A percentile compares a stretch with the other conserved stretches of the same genome.
Evolutionary conservation across 2,797 vertebrate genomes (phyloP).

Genomic region (Pangasius krempfi): DNA sequence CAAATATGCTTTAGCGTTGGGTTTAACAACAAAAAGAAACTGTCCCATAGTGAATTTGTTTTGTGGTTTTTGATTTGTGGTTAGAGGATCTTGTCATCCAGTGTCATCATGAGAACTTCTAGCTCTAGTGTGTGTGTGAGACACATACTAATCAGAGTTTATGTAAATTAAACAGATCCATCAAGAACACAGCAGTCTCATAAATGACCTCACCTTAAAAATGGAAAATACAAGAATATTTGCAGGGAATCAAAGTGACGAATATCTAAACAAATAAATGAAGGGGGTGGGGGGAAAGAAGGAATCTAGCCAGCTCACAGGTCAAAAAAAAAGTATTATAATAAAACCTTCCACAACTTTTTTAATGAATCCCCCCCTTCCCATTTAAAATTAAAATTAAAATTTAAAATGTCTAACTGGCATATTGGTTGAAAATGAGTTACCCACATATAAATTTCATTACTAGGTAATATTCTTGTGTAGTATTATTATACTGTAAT

Average conservation of each 20-base stretch:
- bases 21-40: not conserved
- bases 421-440: not conserved
- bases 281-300: not conserved
- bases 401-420: not conserved
- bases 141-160: slow-evolving; percentile 41
- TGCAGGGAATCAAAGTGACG: not conserved
- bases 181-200: not conserved
- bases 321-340: not conserved
- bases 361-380: not conserved
- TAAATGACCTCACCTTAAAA: not conserved
- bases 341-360: not conserved
- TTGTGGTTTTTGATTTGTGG: slow-evolving; percentile 7
- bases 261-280: not conserved
- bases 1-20: not conserved
- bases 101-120: slow-evolving; percentile 31
- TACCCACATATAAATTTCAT: not conserved
- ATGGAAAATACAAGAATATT: not conserved
- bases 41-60: not conserved
- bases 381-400: not conserved
- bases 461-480: not conserved
- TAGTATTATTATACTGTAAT: not conserved
- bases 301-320: no score
- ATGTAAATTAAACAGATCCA: not conserved
- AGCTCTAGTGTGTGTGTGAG: slow-evolving; percentile 40
- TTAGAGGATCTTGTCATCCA: slow-evolving; percentile 46